Percentiles rank a stretch among this genome's conserved stretches.
Evolutionary conservation across 2,113 vertebrate species (phyloP).

Genomic region (Phaethornis superciliosus): DNA sequence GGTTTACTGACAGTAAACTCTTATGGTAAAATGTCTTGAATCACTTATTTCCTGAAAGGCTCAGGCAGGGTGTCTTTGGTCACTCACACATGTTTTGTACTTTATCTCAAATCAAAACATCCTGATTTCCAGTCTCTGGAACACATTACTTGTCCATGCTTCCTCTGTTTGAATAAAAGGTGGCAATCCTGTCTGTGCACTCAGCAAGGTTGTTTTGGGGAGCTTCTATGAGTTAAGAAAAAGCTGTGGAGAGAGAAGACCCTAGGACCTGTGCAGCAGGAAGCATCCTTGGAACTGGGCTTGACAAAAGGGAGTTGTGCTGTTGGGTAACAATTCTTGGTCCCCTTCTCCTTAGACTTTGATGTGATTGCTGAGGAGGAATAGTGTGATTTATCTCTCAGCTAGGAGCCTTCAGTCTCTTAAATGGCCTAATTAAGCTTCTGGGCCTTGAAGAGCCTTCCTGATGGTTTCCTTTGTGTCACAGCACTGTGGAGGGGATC

Average conservation of each 20-base stretch:
- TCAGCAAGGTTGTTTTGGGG: neutral
- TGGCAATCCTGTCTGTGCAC: slow-evolving; percentile 4
- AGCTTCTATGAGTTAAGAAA: neutral
- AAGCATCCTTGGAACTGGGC: neutral
- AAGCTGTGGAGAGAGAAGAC: neutral
- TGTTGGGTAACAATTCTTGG: neutral
- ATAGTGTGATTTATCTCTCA: neutral
- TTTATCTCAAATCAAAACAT: slow-evolving; percentile 72
- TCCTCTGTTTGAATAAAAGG: slow-evolving; percentile 46
- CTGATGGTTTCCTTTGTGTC: neutral
- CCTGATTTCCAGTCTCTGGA: slow-evolving; percentile 64
- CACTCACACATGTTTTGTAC: slow-evolving; percentile 56
- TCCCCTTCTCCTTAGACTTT: neutral
- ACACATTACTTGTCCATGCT: slow-evolving; percentile 47
- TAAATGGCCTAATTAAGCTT: neutral
- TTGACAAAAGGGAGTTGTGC: neutral
- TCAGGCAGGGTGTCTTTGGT: slow-evolving; percentile 48
- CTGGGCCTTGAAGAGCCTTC: neutral
- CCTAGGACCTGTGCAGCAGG: neutral
- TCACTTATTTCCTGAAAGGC: slow-evolving; percentile 58
- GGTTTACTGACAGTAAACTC: slow-evolving; percentile 57
- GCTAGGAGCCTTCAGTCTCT: neutral
- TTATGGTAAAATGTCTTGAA: slow-evolving; percentile 41
- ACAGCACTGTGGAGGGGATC: neutral
- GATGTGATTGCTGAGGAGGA: neutral